Percentiles rank a stretch among this genome's conserved stretches.
These are phyloP conservation scores for Sparidentex hasta DNA, from an alignment of 2,797 vertebrate genomes.

Conservation along the genomic window DNA sequence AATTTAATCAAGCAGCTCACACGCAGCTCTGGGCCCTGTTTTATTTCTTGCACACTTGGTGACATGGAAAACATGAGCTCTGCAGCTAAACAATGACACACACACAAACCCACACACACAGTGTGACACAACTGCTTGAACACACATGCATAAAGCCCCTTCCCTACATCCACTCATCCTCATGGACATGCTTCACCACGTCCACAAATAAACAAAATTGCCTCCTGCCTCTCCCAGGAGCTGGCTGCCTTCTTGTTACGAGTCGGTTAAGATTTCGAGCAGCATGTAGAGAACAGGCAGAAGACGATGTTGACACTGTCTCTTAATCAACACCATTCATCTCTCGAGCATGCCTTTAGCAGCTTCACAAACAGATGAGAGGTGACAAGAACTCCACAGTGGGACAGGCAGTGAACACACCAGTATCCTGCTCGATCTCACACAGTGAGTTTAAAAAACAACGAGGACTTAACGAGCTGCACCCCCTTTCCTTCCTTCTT, in stretches of 20 bases:
- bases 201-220: constrained; percentile 60
- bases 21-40: constrained; percentile 42
- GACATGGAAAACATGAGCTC: constrained; percentile 70
- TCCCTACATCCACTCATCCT: constrained; percentile 39
- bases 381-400: constrained; percentile 10
- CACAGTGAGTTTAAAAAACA: constrained; percentile 6
- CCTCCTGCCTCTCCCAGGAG: constrained; percentile 42
- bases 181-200: constrained; percentile 52
- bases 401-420: constrained; percentile 11
- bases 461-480: neutral
- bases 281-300: constrained; percentile 28
- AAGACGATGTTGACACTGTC: constrained; percentile 45
- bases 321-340: constrained; percentile 71
- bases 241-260: constrained; percentile 44
- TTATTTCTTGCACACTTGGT: constrained; percentile 60
- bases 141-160: constrained; percentile 37
- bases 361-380: constrained; percentile 54
- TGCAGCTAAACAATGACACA: constrained; percentile 46
- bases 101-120: constrained; percentile 19
- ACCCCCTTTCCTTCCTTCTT: neutral
- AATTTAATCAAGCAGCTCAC: constrained; percentile 75
- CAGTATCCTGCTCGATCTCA: neutral
- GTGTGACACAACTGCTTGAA: constrained; percentile 29
- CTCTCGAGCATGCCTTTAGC: constrained; percentile 51
- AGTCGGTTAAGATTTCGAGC: constrained; percentile 46